These are phyloP conservation scores for Procavia capensis DNA, from an alignment of 2,113 vertebrate species.

Conservation along the genomic window DNA sequence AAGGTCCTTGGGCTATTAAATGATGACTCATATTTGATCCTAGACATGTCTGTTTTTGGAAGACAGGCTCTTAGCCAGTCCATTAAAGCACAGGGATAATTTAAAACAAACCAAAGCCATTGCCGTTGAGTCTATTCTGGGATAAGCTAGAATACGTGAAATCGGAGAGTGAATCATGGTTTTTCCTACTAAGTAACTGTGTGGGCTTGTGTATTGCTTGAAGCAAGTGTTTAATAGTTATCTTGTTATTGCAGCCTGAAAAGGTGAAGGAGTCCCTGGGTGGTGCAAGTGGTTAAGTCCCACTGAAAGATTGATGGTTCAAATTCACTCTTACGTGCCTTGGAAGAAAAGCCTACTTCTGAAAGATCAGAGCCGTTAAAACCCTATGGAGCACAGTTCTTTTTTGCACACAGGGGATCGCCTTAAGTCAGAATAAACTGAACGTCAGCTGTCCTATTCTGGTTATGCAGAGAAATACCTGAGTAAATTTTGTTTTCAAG, in stretches of 20 bases:
- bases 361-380: not conserved
- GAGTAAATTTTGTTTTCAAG: slow-evolving; percentile 38
- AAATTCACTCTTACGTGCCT: not conserved
- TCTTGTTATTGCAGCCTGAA: not conserved
- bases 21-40: not conserved
- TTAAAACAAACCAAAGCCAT: not conserved
- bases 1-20: not conserved
- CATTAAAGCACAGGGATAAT: not conserved
- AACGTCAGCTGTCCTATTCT: not conserved
- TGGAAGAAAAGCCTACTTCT: not conserved
- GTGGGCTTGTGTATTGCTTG: not conserved
- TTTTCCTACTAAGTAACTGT: not conserved
- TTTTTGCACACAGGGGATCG: not conserved
- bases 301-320: not conserved
- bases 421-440: not conserved
- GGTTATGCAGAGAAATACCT: not conserved
- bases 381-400: not conserved
- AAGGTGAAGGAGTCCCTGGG: not conserved
- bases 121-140: too few relatives aligned
- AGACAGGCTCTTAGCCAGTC: not conserved
- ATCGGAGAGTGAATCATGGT: not conserved
- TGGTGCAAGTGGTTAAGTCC: not conserved
- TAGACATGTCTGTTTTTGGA: not conserved
- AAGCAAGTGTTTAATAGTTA: not conserved
- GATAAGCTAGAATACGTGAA: not conserved